Evolutionary conservation across 2,113 vertebrate species (phyloP).

Genomic region (Colinus virginianus): DNA sequence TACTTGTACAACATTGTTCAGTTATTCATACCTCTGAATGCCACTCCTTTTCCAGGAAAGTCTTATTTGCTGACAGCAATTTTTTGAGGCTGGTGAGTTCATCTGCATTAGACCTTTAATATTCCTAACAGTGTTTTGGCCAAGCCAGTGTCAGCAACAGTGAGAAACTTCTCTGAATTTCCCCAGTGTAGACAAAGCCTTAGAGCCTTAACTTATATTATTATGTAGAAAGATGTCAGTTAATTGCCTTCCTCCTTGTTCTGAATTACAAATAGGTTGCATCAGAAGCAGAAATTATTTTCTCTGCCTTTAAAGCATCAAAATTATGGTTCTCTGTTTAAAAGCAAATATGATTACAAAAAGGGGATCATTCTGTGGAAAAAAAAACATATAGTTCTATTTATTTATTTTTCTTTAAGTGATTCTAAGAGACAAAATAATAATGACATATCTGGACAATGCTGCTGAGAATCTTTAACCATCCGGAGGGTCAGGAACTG

Average conservation of each 20-base stretch:
- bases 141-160: constrained; percentile 11
- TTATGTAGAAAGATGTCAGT: constrained; percentile 62
- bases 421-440: constrained; percentile 7
- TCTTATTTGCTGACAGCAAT: not conserved
- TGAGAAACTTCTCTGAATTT: constrained; percentile 49
- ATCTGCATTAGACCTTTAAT: not conserved
- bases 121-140: not conserved
- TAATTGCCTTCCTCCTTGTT: constrained; percentile 43
- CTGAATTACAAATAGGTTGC: constrained; percentile 56
- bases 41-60: not conserved
- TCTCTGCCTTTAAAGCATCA: constrained; percentile 4
- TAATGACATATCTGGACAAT: not conserved
- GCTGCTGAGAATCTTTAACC: not conserved
- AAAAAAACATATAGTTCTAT: not conserved
- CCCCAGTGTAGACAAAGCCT: constrained; percentile 60
- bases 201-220: constrained; percentile 50
- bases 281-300: not conserved
- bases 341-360: not conserved
- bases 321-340: not conserved
- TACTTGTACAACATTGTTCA: not conserved
- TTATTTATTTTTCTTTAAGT: not conserved
- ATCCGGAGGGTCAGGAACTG: not conserved
- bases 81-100: constrained; percentile 5
- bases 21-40: not conserved
- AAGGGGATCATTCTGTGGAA: not conserved